These are phyloP conservation scores for Leuctra nigra DNA, from an alignment of 2,888 invertebrate species.

Conservation along the genomic window DNA sequence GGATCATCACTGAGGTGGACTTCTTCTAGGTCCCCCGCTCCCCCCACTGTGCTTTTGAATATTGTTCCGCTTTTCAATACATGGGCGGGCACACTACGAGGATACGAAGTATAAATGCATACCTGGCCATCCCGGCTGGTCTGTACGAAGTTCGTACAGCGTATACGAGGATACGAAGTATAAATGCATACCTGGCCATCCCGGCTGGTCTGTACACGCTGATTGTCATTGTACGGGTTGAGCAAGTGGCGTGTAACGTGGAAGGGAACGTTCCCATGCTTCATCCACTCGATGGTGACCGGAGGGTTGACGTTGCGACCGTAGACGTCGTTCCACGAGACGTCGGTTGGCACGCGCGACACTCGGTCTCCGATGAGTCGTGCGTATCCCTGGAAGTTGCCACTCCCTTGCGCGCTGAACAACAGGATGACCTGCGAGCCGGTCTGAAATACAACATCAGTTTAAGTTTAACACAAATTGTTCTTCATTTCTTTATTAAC, in stretches of 20 bases:
- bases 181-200: slow-evolving; percentile 54
- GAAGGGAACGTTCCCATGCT: slow-evolving; percentile 43
- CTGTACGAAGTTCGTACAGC: no score
- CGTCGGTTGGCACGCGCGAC: slow-evolving; percentile 32
- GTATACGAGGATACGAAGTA: no score
- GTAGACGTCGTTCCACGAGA: slow-evolving; percentile 37
- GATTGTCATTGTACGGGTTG: slow-evolving; percentile 51
- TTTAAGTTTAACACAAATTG: no score
- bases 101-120: no score
- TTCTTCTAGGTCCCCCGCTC: no score
- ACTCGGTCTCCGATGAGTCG: slow-evolving; percentile 32
- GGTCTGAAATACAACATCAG: no score
- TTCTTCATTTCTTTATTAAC: no score
- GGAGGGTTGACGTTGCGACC: slow-evolving; percentile 37
- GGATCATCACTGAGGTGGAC: no score
- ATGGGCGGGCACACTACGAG: no score
- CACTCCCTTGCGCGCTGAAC: slow-evolving; percentile 48
- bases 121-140: slow-evolving; percentile 55
- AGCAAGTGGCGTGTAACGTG: slow-evolving; percentile 46
- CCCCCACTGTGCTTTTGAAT: no score
- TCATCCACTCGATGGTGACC: slow-evolving; percentile 44
- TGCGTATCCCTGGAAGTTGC: slow-evolving; percentile 46
- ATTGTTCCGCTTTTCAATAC: no score
- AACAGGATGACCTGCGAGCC: slow-evolving; percentile 42
- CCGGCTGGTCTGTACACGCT: slow-evolving; percentile 48